Base-by-base conservation (phyloP, 2,888 invertebrate species). In the Xylota sylvarum region DNA sequence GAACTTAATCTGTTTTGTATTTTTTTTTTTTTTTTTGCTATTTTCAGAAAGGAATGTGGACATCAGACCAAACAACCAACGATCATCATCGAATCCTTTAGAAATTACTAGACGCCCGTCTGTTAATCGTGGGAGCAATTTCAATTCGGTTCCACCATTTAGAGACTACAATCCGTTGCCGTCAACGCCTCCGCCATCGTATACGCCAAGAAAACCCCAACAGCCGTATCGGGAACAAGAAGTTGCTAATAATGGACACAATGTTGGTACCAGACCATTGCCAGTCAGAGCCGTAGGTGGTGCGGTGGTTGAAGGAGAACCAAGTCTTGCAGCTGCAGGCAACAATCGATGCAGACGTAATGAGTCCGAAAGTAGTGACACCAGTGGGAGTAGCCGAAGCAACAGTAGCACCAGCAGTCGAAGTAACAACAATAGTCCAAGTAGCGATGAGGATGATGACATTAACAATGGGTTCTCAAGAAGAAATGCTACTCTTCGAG, bases 161-260 rank as follows among this genome's bases (percentile, higher is more conserved):
- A 55, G 76, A 83, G 88, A 82, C 65, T 85, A 90, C 32, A 87
- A 81, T 19, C 89, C 89, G 2, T 74, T 90, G 87, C 90, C 92
- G 7, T 80, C 90, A 32, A 91, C 92, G 30, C 92, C 92, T 37
- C 92, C 92, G 17, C 92, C 92, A 52, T 89, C 91, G 35, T 92
- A 92, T 73, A 89, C 92, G 9, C 90, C 90, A 64, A 77, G 89
- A 32, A 80, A 72, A 19, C 58, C 72, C 10, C 52, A 69, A 23
- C 69, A 73, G 56, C 62, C 58, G 14, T 27, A 50, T 70, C 85
- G 32, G n/a, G 19, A 40, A 27, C 56, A 46, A 69, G 70, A 46
- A 69, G 69, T 73, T 67, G 17, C 27, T n/a, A 60, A 52, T 76
- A 60, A 70, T 62, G 76, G 35, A 50, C 65, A 60, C 50, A 74